These are phyloP conservation scores for Troglohyphantes excavatus DNA, from an alignment of 2,888 invertebrate genomes.

Conservation along the genomic window DNA sequence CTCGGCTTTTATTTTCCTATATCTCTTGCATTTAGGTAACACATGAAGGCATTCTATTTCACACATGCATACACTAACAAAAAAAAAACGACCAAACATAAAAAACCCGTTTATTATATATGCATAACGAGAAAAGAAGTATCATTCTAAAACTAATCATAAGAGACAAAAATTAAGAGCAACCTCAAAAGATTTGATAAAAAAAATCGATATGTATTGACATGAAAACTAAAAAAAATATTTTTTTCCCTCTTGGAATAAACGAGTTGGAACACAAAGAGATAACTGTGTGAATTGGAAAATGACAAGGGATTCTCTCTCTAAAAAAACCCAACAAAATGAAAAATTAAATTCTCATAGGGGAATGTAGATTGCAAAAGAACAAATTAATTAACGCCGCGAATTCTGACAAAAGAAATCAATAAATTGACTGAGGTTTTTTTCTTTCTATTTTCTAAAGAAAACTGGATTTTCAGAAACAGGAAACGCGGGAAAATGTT, in stretches of 20 bases:
- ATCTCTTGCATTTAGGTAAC: too few species aligned
- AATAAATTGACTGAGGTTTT: constrained; percentile 23
- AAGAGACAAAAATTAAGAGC: background rate
- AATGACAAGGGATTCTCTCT: background rate
- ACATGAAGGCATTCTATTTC: too few species aligned
- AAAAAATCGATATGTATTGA: constrained; percentile 2
- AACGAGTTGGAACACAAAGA: background rate
- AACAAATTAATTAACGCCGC: constrained; percentile 53
- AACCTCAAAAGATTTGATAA: background rate
- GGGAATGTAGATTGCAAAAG: constrained; percentile 1
- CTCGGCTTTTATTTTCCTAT: too few species aligned
- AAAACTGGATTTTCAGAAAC: background rate
- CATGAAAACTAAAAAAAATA: background rate
- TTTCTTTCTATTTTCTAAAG: background rate
- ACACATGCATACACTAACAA: too few species aligned
- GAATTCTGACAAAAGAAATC: constrained; percentile 44
- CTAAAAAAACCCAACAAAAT: constrained; percentile 12
- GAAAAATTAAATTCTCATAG: background rate
- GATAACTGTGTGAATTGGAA: constrained; percentile 8
- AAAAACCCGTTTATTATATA: too few species aligned
- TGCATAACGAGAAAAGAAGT: background rate
- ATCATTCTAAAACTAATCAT: background rate
- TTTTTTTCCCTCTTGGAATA: background rate
- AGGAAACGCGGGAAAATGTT: too few species aligned
- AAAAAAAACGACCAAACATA: too few species aligned